Base-by-base conservation (phyloP, 2,797 vertebrate genomes). In the Orestias chungarensis region DNA sequence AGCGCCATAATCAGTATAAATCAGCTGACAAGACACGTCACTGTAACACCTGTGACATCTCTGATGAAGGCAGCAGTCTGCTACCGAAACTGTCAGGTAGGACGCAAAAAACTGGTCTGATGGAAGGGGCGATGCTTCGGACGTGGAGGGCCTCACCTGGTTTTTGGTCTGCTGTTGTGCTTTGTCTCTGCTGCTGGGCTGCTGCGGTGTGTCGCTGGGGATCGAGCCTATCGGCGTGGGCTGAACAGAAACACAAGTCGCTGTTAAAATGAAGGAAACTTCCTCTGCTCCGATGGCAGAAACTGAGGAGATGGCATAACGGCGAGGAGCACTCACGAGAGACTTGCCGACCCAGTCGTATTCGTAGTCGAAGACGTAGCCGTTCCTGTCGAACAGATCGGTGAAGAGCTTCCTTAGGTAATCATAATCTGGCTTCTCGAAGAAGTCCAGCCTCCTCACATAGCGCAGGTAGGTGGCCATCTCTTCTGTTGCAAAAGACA, bases 341-440 rank as follows among this genome's bases (percentile, higher is more conserved):
- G 96, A 95, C 80, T 99, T 99, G 87, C 97, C 97, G n/a, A 97
- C 97, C 97, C 97, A 99, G 94, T 99, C 97, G 0, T 99, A 99
- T 88, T 99, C 97, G 0, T 99, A 99, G 93, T 99, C 97, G 57
- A 99, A 98, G 87, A 98, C 94, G 1, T 95, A 97, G 89, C 96
- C 94, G 0, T 96, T 98, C 83, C 95, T 95, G 92, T 99, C 97
- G 0, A 99, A 97, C 73, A 99, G 92, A 91, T 98, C 97, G 0
- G 97, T 97, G 93, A 99, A 99, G 87, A 99, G 97, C 86, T 97
- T 98, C 84, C 97, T 92, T 87, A 99, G 91, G 91, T 99, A 99
- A 82, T 99, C 97, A 0, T 99, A 99, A 86, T 99, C 97, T 0
- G 97, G 97, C 92, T 98, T 98, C 94, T 99, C 97, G 0, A 99